Conservation (phyloP, 1,140 invertebrate species). For the Neodiprion pinetum region DNA sequence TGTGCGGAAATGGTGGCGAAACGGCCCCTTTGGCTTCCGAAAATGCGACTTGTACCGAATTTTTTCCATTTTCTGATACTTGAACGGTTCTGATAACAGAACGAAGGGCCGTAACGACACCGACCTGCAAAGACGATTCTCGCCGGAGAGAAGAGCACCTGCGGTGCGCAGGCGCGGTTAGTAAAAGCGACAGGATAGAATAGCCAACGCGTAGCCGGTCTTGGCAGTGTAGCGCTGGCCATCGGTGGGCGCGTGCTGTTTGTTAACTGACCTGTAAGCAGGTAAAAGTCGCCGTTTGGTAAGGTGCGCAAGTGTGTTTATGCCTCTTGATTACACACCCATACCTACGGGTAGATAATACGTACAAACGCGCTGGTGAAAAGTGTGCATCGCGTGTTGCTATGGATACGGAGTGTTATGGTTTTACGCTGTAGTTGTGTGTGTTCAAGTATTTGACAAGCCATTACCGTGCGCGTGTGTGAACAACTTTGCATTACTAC, state of each 20-base stretch:
- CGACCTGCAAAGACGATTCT: background rate
- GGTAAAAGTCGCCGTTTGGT: background rate
- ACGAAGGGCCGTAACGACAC: background rate
- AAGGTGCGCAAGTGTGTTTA: background rate
- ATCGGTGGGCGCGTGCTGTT: background rate
- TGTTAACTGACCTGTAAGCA: background rate
- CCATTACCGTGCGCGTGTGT: background rate
- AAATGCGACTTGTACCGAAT: too few relatives aligned
- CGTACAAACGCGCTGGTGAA: too few relatives aligned
- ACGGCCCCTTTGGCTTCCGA: too few relatives aligned
- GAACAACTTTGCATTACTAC: background rate
- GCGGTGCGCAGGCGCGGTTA: background rate
- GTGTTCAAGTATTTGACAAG: background rate
- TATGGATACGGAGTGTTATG: conserved; percentile 52
- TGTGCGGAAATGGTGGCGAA: too few relatives aligned
- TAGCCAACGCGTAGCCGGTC: conserved; percentile 1
- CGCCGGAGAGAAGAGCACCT: too few relatives aligned
- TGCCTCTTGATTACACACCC: background rate
- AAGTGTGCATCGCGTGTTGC: conserved; percentile 28
- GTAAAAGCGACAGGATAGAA: conserved; percentile 5
- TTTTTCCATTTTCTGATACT: too few relatives aligned
- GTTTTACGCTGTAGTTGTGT: conserved; percentile 38
- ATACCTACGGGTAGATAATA: too few relatives aligned
- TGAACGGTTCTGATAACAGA: too few relatives aligned
- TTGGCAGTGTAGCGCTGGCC: background rate